phyloP scores from a whole-genome alignment of 2,797 vertebrate species.

The Dendrocincla fuliginosa region DNA sequence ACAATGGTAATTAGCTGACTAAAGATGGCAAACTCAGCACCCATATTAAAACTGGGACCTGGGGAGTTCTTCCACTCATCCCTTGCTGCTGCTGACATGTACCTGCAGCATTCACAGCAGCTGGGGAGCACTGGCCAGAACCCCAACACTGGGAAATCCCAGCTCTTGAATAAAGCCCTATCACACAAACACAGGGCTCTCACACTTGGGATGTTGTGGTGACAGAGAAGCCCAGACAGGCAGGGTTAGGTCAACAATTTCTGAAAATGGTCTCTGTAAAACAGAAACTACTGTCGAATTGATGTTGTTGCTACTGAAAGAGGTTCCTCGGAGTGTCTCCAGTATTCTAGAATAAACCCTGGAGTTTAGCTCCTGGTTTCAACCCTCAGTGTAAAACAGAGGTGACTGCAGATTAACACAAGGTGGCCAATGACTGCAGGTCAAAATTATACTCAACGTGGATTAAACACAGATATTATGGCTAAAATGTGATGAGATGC shows the following conservation, averaged over 20 bases:
- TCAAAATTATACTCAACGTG: not conserved
- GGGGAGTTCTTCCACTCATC: not conserved
- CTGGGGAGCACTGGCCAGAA: not conserved
- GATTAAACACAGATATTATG: not conserved
- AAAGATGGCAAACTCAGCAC: not conserved
- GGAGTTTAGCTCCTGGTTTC: not conserved
- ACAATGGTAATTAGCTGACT: not conserved
- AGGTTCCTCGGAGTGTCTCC: not conserved
- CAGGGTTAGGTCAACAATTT: not conserved
- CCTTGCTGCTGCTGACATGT: not conserved
- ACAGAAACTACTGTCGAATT: not conserved
- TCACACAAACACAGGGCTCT: not conserved
- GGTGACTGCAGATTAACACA: not conserved
- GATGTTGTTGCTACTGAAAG: not conserved
- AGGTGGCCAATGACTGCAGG: not conserved
- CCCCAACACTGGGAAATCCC: not conserved
- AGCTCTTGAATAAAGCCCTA: not conserved
- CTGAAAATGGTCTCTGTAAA: not conserved
- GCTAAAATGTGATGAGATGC: not conserved
- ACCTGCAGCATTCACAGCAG: not conserved
- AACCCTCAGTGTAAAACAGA: not conserved
- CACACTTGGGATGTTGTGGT: fast-evolving
- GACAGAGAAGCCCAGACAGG: not conserved
- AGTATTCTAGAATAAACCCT: not conserved
- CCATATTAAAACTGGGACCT: not conserved